Evolutionary conservation across 2,888 invertebrate genomes (phyloP).

Genomic region (Eupelmus urozonus): DNA sequence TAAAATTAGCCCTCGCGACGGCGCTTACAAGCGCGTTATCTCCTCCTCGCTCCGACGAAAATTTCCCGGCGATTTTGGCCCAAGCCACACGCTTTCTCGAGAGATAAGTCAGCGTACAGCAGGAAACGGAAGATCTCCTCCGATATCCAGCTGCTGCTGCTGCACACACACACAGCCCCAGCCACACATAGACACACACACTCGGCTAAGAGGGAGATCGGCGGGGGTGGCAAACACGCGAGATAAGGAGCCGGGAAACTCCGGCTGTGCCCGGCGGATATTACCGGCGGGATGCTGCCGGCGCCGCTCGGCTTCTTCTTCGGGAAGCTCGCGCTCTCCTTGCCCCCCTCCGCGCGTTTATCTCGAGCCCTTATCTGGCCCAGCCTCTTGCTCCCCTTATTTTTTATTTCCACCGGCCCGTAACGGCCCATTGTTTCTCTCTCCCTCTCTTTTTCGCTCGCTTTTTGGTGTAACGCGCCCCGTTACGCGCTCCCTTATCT

Average conservation of each 20-base stretch:
- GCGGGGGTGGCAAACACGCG: neutral
- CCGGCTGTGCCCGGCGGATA: constrained; percentile 54
- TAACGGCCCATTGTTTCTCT: constrained; percentile 9
- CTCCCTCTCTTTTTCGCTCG: neutral
- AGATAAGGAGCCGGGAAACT: constrained; percentile 37
- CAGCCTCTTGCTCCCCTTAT: constrained; percentile 8
- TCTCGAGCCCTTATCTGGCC: constrained; percentile 14
- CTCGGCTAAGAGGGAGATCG: neutral
- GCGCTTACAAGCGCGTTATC: neutral
- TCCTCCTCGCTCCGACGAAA: neutral
- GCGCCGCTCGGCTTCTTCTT: neutral
- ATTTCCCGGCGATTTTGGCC: constrained; percentile 24
- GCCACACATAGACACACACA: neutral
- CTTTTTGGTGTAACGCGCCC: no score
- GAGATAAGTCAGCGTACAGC: constrained; percentile 9
- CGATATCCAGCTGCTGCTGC: neutral
- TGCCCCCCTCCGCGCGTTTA: constrained; percentile 8
- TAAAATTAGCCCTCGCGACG: neutral
- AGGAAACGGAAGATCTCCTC: neutral
- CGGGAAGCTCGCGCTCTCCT: neutral
- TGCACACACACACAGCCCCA: neutral
- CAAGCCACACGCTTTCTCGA: constrained; percentile 1
- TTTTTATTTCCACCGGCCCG: neutral
- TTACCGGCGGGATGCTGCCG: constrained; percentile 38
- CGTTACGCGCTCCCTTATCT: no score